Evolutionary conservation across 2,797 vertebrate species (phyloP), one percentile per base, ranked within the genome.

Genomic region (Eupleurogrammus muticus): DNA sequence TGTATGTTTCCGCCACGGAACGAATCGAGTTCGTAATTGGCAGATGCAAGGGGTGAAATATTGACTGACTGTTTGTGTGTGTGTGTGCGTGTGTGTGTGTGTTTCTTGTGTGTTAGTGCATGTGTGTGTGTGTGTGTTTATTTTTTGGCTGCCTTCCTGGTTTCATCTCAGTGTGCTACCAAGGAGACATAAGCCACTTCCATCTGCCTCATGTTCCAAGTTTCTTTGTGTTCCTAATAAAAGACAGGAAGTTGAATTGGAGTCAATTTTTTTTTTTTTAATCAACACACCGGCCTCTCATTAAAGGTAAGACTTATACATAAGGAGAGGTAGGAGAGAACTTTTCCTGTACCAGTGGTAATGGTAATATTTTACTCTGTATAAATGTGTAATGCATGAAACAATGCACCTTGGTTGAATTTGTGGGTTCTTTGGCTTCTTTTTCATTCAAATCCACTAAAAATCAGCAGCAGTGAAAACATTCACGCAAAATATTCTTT

Each of bases 161-260:
- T 87, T 90, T 85, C 82, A 87, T 92, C 91, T 91, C 91, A 90
- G 90, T 90, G 87, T 94, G 93, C 84, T 89, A 89, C 85, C 86
- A 87, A 90, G 87, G 85, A 93, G 92, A 93, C 94, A 93, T 94
- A 93, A 94, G 92, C 92, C 92, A 90, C 86, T 93, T 93, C 92
- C 93, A 94, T 94, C 93, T 94, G 92, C 92, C 90, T 88, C 67
- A 57, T 89, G 83, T 90, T 93, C 88, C 88, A 90, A 90, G 79
- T 90, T 89, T 91, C 89, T 91, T 91, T 92, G 83, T 92, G 85
- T 79, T 85, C 85, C 87, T 83, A 92, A 92, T 89, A 90, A 92
- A 89, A 93, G 88, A 87, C 82, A 91, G 89, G 87, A 91, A 92
- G 87, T 88, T 66, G 72, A 79, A 80, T 87, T 87, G 84, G 79